Evolutionary conservation across 2,888 invertebrate genomes (phyloP).

Genomic region (Schrankia costaestrigalis): DNA sequence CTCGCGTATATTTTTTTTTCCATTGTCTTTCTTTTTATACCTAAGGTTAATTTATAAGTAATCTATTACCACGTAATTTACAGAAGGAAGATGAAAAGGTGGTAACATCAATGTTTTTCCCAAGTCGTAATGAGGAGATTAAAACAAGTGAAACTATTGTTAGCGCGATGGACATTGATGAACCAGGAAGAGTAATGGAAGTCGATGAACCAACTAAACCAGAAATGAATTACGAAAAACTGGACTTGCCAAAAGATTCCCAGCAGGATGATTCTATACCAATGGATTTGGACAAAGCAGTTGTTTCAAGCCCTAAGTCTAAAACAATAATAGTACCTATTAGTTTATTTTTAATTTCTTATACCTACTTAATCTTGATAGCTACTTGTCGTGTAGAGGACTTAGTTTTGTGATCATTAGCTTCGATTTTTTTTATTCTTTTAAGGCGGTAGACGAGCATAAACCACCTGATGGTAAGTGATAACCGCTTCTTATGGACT

Average conservation of each 20-base stretch:
- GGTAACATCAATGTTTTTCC: constrained; percentile 60
- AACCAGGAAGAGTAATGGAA: constrained; percentile 1
- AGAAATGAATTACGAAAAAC: constrained; percentile 2
- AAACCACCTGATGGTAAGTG: no score
- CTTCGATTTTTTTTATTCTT: no score
- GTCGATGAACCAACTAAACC: constrained; percentile 2
- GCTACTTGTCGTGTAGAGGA: no score
- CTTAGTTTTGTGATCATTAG: no score
- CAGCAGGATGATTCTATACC: constrained; percentile 3
- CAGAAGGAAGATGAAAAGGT: constrained; percentile 43
- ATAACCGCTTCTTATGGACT: no score
- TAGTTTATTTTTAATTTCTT: background rate
- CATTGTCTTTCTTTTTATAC: no score
- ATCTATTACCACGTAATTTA: constrained; percentile 19
- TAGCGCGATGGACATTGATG: constrained; percentile 16
- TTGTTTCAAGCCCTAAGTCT: constrained; percentile 34
- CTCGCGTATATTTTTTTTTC: no score
- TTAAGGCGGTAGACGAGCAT: no score
- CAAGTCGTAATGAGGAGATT: constrained; percentile 18
- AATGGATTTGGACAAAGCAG: constrained; percentile 25
- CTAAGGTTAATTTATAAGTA: no score
- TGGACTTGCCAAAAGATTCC: constrained; percentile 2
- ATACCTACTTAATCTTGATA: background rate
- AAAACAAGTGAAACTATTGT: constrained; percentile 11
- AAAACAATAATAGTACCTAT: no score